Evolutionary conservation across 1,140 invertebrate species (phyloP), one percentile per base, ranked within the genome.

Genomic region (Pachypeltis micranthus): DNA sequence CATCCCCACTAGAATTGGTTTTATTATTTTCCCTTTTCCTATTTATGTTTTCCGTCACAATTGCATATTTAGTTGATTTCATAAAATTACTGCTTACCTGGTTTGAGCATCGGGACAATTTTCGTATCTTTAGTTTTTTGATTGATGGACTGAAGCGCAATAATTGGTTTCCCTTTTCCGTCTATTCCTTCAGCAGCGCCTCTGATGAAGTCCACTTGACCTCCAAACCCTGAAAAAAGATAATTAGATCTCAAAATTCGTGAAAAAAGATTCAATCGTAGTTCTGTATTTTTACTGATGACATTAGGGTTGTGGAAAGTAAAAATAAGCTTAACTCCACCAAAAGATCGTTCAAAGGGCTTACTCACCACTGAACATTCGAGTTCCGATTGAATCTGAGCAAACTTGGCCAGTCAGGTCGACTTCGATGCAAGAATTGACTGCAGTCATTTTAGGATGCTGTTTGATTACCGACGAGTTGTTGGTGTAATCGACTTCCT

Each of bases 351-450:
- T 21, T 21, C 2, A 7, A 61, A 31, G 31, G 27, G 25, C 12
- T 26, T n/a, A 65, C 59, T 67, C 71, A 81, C 93, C 93, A 7
- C 93, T 96, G 72, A 88, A 96, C 83, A 96, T 92, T 55, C 85
- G 81, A 1, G 89, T 87, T 72, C 90, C 91, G 71, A 98, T 95
- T 58, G 93, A 95, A 71, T 97, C 94, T 0, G 93, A 86, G 62
- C 84, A 83, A 1, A 97, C 83, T 76, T 97, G 93, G 1, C 94
- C 94, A 1, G 93, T 95, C n/a, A 98, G 76, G 75, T 97, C 94
- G 0, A 97, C 86, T 76, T 97, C 93, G 69, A 97, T 93, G 73
- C 90, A 93, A 0, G 93, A 96, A 76, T 97, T 97, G 68, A 97
- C 96, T 19, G 93, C 93, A 0, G 92, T 95, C 83, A 97, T 93